A percentile compares a stretch with the other conserved stretches of the same genome.
Evolutionary conservation across 2,888 invertebrate genomes (phyloP).

Genomic region (Brachypterus glaber): DNA sequence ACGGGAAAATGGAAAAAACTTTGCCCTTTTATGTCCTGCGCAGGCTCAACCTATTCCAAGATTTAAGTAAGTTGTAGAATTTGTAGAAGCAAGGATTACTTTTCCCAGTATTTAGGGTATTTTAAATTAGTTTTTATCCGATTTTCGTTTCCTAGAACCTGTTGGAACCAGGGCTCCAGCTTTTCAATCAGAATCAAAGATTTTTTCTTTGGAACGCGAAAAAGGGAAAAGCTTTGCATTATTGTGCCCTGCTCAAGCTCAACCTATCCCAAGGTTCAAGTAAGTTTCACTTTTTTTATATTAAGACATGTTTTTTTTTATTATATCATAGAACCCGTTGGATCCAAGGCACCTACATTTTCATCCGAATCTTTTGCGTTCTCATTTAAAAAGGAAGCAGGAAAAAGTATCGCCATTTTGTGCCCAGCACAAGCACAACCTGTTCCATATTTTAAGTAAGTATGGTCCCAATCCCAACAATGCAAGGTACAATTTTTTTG

Average conservation of each 20-base stretch:
- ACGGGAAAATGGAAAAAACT: constrained; percentile 35
- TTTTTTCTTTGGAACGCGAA: constrained; percentile 40
- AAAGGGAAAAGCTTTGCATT: constrained; percentile 55
- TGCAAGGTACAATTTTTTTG: constrained; percentile 28
- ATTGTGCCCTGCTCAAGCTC: constrained; percentile 70
- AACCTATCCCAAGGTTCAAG: constrained; percentile 42
- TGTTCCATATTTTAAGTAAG: constrained; percentile 54
- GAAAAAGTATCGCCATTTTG: constrained; percentile 42
- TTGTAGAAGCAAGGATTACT: too few species aligned
- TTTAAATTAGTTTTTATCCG: too few species aligned
- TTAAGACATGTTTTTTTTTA: constrained; percentile 9
- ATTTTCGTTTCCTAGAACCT: constrained; percentile 47
- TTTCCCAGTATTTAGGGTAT: too few species aligned
- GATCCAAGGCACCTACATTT: constrained; percentile 44
- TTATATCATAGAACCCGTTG: constrained; percentile 43
- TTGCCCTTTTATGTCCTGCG: constrained; percentile 45
- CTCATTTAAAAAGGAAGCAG: constrained; percentile 39
- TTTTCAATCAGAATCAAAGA: constrained; percentile 41
- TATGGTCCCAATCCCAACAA: constrained; percentile 28
- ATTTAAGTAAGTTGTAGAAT: constrained; percentile 52
- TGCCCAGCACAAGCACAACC: constrained; percentile 61
- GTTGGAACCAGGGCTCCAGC: constrained; percentile 47
- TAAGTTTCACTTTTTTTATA: constrained; percentile 21
- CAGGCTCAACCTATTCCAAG: constrained; percentile 46
- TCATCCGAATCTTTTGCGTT: constrained; percentile 41